Evolutionary conservation across 2,888 invertebrate genomes (phyloP), one percentile per base, ranked within the genome.

Genomic region (Anthophora plumipes): DNA sequence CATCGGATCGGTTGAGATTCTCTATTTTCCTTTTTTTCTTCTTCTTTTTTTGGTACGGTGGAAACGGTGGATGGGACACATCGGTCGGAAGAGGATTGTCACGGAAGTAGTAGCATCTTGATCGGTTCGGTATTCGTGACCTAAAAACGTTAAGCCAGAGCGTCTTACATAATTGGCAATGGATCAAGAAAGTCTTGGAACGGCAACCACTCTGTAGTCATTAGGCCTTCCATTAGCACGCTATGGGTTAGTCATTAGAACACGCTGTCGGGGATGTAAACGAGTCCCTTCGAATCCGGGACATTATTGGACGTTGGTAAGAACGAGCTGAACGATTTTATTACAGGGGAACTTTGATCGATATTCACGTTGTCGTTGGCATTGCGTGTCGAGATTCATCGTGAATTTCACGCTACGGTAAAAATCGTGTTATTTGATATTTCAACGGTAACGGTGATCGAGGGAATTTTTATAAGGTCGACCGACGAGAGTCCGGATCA

Each of bases 81-180:
- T 57, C 76, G 57, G 25, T 6, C 48, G 54, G 57, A 17, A 39
- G 1, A 9, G 9, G 4, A 14, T 0, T 8, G 14, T 31, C 31
- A 3, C 31, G 31, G 41, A 52, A n/a, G 48, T 20, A 52, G 25
- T 31, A n/a, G 60, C 59, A 79, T 77, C 77, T 52, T 25, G 61
- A 69, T 77, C 78, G 59, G 61, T 25, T 3, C 57, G 59, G 37
- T 66, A 59, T 46, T 54, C 64, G 77, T 66, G 79, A 77, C 79
- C 77, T 66, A 66, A 77, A 79, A 77, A 70, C 66, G 70, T 50
- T 77, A 60, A 77, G 48, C 54, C 59, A n/a, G 22, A 25, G 12
- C 77, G 70, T 79, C 79, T 79, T 79, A 77, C 66, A 70, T 79
- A 79, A 79, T 79, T 77, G 79, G 79, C 79, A 79, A 54, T 66